phyloP scores from a whole-genome alignment of 2,797 vertebrate species.

The Trachurus trachurus region DNA sequence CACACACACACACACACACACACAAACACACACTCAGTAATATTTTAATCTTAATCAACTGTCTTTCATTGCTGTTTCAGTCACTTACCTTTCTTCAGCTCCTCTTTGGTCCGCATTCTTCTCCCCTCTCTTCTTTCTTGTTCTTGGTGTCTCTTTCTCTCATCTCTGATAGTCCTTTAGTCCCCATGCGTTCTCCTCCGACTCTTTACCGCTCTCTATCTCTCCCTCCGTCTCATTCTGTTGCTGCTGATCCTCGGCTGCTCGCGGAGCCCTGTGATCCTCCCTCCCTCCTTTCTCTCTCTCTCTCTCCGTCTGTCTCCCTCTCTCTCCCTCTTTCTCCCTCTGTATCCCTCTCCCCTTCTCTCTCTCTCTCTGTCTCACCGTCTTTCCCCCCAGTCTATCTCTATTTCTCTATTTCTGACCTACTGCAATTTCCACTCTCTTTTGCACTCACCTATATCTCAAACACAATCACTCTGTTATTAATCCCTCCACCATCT shows the following conservation, averaged over 20 bases:
- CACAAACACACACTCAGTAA: conserved; percentile 4
- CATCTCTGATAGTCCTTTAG: conserved; percentile 70
- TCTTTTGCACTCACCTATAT: conserved; percentile 45
- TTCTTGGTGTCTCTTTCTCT: conserved; percentile 49
- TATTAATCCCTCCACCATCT: conserved; percentile 27
- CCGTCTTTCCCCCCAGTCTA: conserved; percentile 37
- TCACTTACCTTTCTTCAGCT: conserved; percentile 67
- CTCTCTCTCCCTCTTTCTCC: conserved; percentile 1
- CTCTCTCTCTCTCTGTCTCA: background rate
- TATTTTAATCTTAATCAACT: conserved; percentile 40
- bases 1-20: conserved; percentile 7
- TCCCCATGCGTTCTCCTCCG: conserved; percentile 59
- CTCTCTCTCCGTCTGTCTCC: conserved; percentile 31
- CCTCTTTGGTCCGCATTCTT: conserved; percentile 52
- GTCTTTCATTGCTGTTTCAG: conserved; percentile 35
- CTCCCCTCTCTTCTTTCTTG: conserved; percentile 37
- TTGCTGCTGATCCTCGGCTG: conserved; percentile 74
- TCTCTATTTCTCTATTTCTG: conserved; percentile 33
- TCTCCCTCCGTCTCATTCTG: conserved; percentile 74
- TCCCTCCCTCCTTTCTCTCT: conserved; percentile 43
- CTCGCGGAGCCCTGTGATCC: conserved; percentile 71
- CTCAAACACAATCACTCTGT: conserved; percentile 20
- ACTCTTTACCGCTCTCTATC: conserved; percentile 69
- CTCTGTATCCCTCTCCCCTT: background rate
- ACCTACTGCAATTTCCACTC: conserved; percentile 33